Base-by-base conservation (phyloP, 2,113 vertebrate species). In the Bostrychus sinensis region DNA sequence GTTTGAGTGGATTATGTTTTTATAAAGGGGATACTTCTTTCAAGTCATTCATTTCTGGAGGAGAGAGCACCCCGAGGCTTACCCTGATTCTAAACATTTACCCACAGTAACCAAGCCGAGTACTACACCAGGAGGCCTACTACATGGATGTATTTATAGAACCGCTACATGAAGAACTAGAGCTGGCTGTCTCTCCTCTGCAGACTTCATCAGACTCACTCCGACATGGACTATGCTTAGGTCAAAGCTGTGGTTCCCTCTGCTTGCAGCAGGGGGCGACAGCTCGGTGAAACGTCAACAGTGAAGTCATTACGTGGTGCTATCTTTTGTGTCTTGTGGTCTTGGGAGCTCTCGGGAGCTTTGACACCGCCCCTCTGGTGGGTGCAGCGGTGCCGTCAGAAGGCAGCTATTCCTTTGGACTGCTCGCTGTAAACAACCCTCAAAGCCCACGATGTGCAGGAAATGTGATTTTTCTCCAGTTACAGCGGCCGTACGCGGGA, bases 241-340 rank as follows among this genome's bases (percentile, higher is more conserved):
- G n/a, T n/a, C n/a, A 30, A 2, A 3, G 17, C 2, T 80, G 82
- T 57, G 61, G 38, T 76, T 61, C 36, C 1, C 4, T 0, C 12
- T 14, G 48, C 10, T 7, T 10, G 2, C 91, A 62, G 53, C 66
- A 89, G 91, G 36, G 75, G 83, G 86, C 65, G 62, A 19, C 64
- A 75, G 22, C 32, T 38, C 43, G 14, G 3, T 16, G 22, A 7
- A 37, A 0, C 37, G 3, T 30, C 48, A 8, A 38, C 45, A 1
- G 45, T 62, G 14, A 70, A 77, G 60, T 41, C 60, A 92, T 93
- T 69, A 93, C 92, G 92, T 93, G 83, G 88, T 83, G 80, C 77
- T 77, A 60, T 60, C 80, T 83, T 82, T 91, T 89, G 77, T 89
- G 62, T 83, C 80, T 80, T 51, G 78, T 86, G 87, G 11, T 11